A percentile compares a stretch with the other conserved stretches of the same genome.
Conservation (phyloP, 1,140 invertebrate genomes). For the Drosophila funebris region DNA sequence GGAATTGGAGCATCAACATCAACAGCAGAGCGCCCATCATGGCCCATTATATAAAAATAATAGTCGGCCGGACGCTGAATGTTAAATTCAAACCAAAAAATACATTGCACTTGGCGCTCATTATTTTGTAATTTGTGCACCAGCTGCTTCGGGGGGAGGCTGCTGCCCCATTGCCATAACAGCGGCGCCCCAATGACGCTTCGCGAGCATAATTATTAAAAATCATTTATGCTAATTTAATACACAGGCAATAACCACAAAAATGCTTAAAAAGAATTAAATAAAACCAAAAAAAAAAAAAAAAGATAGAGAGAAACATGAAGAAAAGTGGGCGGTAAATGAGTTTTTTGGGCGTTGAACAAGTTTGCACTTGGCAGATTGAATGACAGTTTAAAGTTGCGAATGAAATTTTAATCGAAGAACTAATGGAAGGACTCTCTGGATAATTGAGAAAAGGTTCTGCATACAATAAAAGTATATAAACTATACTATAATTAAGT, state of each 20-base stretch:
- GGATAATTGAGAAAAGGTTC: background rate
- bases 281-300: too few relatives aligned
- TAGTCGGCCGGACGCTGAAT: slow-evolving; percentile 63
- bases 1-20: slow-evolving; percentile 28
- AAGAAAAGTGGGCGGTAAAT: slow-evolving; percentile 8
- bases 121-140: slow-evolving; percentile 78
- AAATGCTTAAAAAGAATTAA: slow-evolving; percentile 31
- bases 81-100: slow-evolving; percentile 74
- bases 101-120: slow-evolving; percentile 75
- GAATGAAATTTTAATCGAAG: background rate
- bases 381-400: background rate
- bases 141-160: slow-evolving; percentile 46
- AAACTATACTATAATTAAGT: too few relatives aligned
- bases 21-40: slow-evolving; percentile 49
- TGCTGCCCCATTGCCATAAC: background rate
- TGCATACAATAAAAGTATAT: background rate
- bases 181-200: slow-evolving; percentile 37
- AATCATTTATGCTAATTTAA: slow-evolving; percentile 82
- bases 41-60: slow-evolving; percentile 75
- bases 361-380: slow-evolving; percentile 1
- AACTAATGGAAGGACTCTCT: background rate
- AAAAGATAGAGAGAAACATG: too few relatives aligned
- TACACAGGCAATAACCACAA: slow-evolving; percentile 80
- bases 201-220: slow-evolving; percentile 78
- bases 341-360: slow-evolving; percentile 1